These are phyloP conservation scores for Mastigias papua DNA, from an alignment of 30 jellyfish, hydroid and myxozoan genomes.

Conservation along the genomic window DNA sequence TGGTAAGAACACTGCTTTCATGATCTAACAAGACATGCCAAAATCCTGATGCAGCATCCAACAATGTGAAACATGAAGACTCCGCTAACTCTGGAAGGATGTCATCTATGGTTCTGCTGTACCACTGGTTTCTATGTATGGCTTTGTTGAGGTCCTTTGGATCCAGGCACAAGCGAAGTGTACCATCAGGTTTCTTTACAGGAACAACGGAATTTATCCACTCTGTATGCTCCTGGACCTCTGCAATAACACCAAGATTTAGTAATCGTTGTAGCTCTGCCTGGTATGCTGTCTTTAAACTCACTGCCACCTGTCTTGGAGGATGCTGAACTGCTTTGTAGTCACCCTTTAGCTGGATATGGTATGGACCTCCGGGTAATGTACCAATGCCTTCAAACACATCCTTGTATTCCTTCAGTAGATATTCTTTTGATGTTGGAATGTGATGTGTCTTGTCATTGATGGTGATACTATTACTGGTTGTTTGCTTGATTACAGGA, in stretches of 20 bases:
- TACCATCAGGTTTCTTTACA: conserved; percentile 71
- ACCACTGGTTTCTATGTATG: conserved; percentile 24
- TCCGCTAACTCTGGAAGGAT: conserved; percentile 42
- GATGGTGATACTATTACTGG: conserved; percentile 1
- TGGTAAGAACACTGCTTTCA: conserved; percentile 17
- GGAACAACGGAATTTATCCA: conserved; percentile 68
- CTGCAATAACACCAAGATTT: conserved; percentile 62
- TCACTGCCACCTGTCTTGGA: conserved; percentile 62
- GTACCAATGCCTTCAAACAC: conserved; percentile 69
- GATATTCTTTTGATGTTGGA: conserved; percentile 12
- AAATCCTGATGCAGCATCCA: conserved; percentile 20
- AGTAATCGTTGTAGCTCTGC: conserved; percentile 68
- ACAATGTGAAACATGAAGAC: conserved; percentile 17
- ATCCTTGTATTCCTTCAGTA: conserved; percentile 56
- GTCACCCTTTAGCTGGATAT: conserved; percentile 42
- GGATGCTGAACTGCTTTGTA: conserved; percentile 51
- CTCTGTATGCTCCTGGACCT: conserved; percentile 54
- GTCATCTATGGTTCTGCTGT: conserved; percentile 53
- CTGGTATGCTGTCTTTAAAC: conserved; percentile 29
- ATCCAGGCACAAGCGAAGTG: conserved; percentile 70
- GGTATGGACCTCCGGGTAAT: conserved; percentile 27
- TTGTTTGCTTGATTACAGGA: conserved; percentile 14
- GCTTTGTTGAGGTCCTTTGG: conserved; percentile 61
- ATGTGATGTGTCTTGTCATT: conserved; percentile 14
- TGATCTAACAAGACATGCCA: conserved; percentile 45